Evolutionary conservation across 2,113 vertebrate species (phyloP), one percentile per base, ranked within the genome.

Genomic region (Xerus inauris): DNA sequence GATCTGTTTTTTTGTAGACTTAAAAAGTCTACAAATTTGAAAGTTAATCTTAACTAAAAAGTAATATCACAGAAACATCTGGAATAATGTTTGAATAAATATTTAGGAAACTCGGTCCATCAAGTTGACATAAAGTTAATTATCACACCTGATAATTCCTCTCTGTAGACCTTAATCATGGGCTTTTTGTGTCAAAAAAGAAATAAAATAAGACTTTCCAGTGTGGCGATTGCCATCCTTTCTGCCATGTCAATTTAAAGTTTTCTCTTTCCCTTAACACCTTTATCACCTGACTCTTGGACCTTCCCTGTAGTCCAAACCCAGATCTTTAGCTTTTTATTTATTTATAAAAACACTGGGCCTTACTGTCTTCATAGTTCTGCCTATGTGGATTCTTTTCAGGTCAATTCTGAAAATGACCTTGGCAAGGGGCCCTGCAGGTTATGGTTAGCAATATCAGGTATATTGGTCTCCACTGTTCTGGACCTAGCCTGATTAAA

Each of bases 381-480:
- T 81, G 20, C 47, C 8, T 8, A 7, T 11, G 10, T 71, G 26
- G 69, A 83, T 76, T 64, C 57, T 83, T 5, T 30, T 47, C 28
- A 17, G 71, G 32, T 19, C 51, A 16, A 14, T 76, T 94, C 77
- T 79, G 73, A 95, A 73, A 54, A n/a, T 65, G 35, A 62, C 3
- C 12, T 28, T 67, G 54, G 20, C 22, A 32, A 26, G 3, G 12
- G 32, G 35, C 17, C 24, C 49, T 35, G 6, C 4, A 71, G 8
- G 19, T 45, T 67, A 59, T 90, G 65, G 45, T 7, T 35, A 71
- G 59, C 49, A 59, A 38, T 30, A 10, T 30, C 51, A 94, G 42
- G 0, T 12, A 17, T 11, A 35, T 47, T 84, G 69, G 2, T 35
- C 24, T 77, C 28, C 64, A 5, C 16, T 0, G 5, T 38, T 10